A percentile compares a stretch with the other conserved stretches of the same genome.
Evolutionary conservation across 2,113 vertebrate genomes (phyloP).

Genomic region (Ahaetulla prasina): DNA sequence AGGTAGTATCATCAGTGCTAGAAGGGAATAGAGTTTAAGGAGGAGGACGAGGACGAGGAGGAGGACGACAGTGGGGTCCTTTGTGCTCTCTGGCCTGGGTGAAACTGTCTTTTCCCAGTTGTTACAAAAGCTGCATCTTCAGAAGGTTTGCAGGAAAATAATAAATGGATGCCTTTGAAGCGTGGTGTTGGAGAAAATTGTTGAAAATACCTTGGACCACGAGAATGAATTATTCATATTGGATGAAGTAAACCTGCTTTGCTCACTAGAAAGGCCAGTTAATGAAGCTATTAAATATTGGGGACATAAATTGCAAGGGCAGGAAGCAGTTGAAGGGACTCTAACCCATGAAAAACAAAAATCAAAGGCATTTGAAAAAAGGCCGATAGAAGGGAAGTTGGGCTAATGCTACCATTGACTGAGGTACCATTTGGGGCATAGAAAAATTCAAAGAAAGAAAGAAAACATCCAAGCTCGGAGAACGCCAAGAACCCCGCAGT

Average conservation of each 20-base stretch:
- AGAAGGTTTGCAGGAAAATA: background rate
- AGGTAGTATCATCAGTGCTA: too few species aligned
- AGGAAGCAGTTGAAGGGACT: background rate
- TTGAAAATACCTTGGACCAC: background rate
- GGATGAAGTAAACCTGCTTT: background rate
- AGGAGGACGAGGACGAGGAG: too few species aligned
- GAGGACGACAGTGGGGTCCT: too few species aligned
- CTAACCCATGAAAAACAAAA: background rate
- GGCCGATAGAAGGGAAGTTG: background rate
- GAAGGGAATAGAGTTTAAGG: too few species aligned
- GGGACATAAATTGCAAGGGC: background rate
- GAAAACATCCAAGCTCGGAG: too few species aligned
- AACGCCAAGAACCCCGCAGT: too few species aligned
- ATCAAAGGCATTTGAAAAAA: background rate
- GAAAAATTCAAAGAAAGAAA: too few species aligned
- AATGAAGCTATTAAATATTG: background rate
- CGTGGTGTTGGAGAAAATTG: background rate
- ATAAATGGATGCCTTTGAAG: background rate
- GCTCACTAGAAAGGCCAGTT: background rate
- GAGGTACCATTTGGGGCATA: too few species aligned
- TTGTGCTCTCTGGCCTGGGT: background rate
- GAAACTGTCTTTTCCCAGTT: background rate
- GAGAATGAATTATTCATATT: background rate
- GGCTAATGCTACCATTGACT: background rate
- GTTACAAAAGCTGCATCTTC: background rate